Evolutionary conservation across 1,140 invertebrate genomes (phyloP).

Genomic region (Nasonia giraulti): DNA sequence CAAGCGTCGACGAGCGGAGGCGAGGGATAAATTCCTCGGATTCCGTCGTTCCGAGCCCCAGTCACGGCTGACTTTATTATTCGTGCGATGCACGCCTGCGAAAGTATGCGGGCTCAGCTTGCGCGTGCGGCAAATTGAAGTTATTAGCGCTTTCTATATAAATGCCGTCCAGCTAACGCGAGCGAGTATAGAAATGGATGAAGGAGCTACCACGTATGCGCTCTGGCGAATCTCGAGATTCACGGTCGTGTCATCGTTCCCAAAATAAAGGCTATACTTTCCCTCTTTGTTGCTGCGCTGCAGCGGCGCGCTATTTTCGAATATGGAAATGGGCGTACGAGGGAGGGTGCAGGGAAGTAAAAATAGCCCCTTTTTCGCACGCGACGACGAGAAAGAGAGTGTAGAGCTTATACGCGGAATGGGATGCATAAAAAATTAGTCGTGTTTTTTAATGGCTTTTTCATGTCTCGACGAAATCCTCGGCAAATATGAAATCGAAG

Average conservation of each 20-base stretch:
- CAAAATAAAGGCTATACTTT: constrained; percentile 46
- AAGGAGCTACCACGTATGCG: background rate
- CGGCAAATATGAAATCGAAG: background rate
- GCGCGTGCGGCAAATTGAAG: too few relatives aligned
- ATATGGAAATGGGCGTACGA: constrained; percentile 37
- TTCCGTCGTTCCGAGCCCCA: background rate
- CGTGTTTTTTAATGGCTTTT: background rate
- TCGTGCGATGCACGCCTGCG: too few relatives aligned
- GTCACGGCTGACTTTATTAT: background rate
- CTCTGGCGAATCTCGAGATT: constrained; percentile 31
- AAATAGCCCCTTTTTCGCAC: constrained; percentile 40
- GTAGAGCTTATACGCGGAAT: too few relatives aligned
- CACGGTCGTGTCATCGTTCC: constrained; percentile 42
- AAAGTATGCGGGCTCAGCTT: too few relatives aligned
- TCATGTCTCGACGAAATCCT: background rate
- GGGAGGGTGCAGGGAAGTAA: constrained; percentile 31
- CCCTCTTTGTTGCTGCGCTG: constrained; percentile 39
- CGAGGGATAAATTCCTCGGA: constrained; percentile 10
- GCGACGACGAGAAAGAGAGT: too few relatives aligned
- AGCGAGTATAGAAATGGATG: background rate
- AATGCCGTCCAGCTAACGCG: too few relatives aligned
- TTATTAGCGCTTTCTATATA: too few relatives aligned
- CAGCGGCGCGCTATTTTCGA: constrained; percentile 35
- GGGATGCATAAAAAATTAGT: background rate
- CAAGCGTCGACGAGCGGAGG: background rate